A percentile compares a stretch with the other conserved stretches of the same genome.
phyloP scores from a whole-genome alignment of 2,888 invertebrate genomes.

The Steinernema carpocapsae region DNA sequence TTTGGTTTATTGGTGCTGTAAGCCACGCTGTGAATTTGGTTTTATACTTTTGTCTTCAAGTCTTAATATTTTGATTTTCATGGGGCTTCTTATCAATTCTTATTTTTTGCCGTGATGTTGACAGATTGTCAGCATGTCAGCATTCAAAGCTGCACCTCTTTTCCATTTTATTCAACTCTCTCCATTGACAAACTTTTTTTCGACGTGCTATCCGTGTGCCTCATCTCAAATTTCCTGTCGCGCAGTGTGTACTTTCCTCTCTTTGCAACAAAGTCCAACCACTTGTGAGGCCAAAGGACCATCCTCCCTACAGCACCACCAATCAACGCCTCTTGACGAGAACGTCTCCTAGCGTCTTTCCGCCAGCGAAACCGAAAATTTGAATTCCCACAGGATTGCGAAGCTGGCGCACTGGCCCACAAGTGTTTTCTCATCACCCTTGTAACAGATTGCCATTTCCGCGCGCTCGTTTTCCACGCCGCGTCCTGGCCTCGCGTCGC shows the following conservation, averaged over 20 bases:
- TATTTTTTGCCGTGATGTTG: too few species aligned
- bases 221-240: neutral
- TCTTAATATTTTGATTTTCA: too few species aligned
- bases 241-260: neutral
- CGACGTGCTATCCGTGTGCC: neutral
- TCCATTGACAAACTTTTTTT: neutral
- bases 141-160: too few species aligned
- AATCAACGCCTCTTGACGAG: neutral
- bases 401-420: neutral
- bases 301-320: too few species aligned
- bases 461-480: neutral
- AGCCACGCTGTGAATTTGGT: too few species aligned
- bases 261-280: neutral
- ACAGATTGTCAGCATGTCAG: too few species aligned
- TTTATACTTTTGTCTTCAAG: too few species aligned
- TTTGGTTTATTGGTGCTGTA: too few species aligned
- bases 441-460: conserved; percentile 25
- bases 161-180: too few species aligned
- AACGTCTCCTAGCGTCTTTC: too few species aligned
- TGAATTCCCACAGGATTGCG: conserved; percentile 6
- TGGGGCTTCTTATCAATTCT: too few species aligned
- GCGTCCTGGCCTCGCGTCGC: too few species aligned
- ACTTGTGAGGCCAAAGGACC: conserved; percentile 18
- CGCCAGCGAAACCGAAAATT: neutral
- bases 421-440: conserved; percentile 9